Conservation (phyloP, 2,113 vertebrate genomes). For the Cercopithecus mona region DNA sequence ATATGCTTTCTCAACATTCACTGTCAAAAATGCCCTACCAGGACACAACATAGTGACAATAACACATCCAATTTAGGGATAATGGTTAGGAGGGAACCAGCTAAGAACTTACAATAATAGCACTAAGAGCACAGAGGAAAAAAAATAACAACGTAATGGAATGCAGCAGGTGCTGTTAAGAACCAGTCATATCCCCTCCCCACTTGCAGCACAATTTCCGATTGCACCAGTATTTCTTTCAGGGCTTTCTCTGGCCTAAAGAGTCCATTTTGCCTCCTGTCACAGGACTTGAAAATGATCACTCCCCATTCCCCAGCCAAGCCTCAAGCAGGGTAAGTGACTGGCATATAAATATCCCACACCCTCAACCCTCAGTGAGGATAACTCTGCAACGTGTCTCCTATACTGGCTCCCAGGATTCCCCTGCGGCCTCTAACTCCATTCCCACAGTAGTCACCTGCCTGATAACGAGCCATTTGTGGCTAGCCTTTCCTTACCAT, state of each 20-base stretch:
- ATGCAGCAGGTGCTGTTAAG: not conserved
- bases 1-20: not conserved
- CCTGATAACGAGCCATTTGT: not conserved
- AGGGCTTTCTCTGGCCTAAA: not conserved
- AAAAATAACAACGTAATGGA: not conserved
- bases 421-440: not conserved
- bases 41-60: not conserved
- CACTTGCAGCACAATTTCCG: not conserved
- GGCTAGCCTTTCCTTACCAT: not conserved
- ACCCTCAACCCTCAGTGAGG: not conserved
- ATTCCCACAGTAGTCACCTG: not conserved
- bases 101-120: not conserved
- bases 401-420: not conserved
- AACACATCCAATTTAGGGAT: not conserved
- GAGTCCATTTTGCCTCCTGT: not conserved
- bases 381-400: not conserved
- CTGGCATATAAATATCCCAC: not conserved
- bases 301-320: not conserved
- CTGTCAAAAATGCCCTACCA: not conserved
- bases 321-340: not conserved
- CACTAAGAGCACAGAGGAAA: not conserved
- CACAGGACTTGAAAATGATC: not conserved
- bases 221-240: not conserved
- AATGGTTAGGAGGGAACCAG: not conserved
- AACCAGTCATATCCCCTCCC: not conserved